A percentile compares a stretch with the other conserved stretches of the same genome.
These are phyloP conservation scores for Lasioglossum pauxillum DNA, from an alignment of 2,888 invertebrate genomes.

Conservation along the genomic window DNA sequence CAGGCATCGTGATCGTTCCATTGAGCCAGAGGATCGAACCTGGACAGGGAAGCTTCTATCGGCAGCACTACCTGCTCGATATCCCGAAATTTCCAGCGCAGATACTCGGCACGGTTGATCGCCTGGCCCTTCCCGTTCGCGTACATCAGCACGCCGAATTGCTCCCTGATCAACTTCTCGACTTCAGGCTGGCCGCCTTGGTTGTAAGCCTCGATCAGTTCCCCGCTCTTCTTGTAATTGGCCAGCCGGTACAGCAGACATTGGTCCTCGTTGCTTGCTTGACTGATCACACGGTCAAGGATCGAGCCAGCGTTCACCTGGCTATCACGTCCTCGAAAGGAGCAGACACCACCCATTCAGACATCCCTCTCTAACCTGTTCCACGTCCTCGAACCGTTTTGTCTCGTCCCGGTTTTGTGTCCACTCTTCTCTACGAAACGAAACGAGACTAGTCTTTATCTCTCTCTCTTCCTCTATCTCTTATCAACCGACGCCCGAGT, in stretches of 20 bases:
- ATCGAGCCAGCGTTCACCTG: constrained; percentile 89
- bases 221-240: constrained; percentile 96
- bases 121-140: constrained; percentile 93
- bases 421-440: background rate
- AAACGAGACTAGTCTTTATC: background rate
- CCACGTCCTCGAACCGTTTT: constrained; percentile 19
- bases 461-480: background rate
- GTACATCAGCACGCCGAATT: constrained; percentile 95
- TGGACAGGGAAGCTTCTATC: constrained; percentile 93
- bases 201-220: constrained; percentile 94
- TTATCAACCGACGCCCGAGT: constrained; percentile 55
- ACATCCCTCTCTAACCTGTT: constrained; percentile 64
- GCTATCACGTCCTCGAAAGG: constrained; percentile 82
- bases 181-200: constrained; percentile 93
- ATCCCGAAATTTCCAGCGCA: constrained; percentile 95
- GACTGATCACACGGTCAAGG: constrained; percentile 95
- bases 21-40: constrained; percentile 94
- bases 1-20: constrained; percentile 97
- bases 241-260: constrained; percentile 94
- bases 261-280: constrained; percentile 93
- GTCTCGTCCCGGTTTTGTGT: constrained; percentile 18
- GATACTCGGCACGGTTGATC: constrained; percentile 94
- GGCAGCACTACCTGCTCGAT: constrained; percentile 92
- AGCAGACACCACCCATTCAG: constrained; percentile 83
- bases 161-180: constrained; percentile 93